phyloP scores from a whole-genome alignment of 2,888 invertebrate species.

The Globia sparganii region DNA sequence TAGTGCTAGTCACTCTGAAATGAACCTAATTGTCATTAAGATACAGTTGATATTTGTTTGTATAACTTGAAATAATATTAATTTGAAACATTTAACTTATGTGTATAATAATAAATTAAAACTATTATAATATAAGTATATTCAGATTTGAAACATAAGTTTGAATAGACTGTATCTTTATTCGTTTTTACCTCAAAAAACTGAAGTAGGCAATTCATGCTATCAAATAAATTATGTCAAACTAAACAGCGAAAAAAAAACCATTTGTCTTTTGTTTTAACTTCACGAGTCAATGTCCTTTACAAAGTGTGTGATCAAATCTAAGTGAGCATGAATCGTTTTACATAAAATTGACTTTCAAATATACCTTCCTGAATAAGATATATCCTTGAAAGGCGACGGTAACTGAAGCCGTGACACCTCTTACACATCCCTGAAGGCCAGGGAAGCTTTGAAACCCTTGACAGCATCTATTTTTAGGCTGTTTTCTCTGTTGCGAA shows the following conservation, averaged over 20 bases:
- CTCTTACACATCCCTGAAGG: slow-evolving; percentile 57
- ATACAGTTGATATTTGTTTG: too few relatives aligned
- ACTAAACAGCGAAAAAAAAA: background rate
- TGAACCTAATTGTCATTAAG: too few relatives aligned
- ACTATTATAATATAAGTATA: too few relatives aligned
- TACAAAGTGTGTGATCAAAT: slow-evolving; percentile 16
- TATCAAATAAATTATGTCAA: slow-evolving; percentile 10
- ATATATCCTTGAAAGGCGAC: slow-evolving; percentile 10
- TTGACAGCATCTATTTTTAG: slow-evolving; percentile 42
- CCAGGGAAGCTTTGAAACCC: slow-evolving; percentile 62
- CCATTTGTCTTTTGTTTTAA: background rate
- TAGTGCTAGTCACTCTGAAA: too few relatives aligned
- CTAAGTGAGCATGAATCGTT: slow-evolving; percentile 1
- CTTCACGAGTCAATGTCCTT: slow-evolving; percentile 5
- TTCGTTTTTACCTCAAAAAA: background rate
- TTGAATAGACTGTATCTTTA: too few relatives aligned
- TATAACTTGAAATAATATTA: too few relatives aligned
- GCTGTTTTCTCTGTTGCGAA: background rate
- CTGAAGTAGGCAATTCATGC: background rate
- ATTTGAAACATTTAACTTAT: too few relatives aligned
- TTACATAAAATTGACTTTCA: slow-evolving; percentile 31
- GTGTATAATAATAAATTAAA: too few relatives aligned
- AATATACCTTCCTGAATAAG: slow-evolving; percentile 15
- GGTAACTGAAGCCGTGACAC: slow-evolving; percentile 46
- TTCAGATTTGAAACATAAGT: too few relatives aligned